Conservation (phyloP, 2,797 vertebrate species). For the Trachurus trachurus region DNA sequence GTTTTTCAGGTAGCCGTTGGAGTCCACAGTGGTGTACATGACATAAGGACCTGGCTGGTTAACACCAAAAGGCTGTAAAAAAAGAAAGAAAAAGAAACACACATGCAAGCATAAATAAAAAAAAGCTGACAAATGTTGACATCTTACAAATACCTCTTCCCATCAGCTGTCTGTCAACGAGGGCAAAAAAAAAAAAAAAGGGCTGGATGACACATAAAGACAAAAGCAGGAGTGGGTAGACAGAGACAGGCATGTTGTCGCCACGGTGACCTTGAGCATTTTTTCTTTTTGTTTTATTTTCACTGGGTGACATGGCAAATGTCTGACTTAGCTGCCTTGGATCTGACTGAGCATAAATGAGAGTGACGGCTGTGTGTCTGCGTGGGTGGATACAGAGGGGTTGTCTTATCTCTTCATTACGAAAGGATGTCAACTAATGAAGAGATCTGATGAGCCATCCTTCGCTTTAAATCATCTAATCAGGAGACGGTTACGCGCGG, state of each 20-base stretch:
- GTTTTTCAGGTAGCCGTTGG: conserved; percentile 95
- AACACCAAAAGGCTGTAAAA: conserved; percentile 94
- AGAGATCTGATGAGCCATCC: conserved; percentile 62
- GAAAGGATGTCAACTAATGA: conserved; percentile 67
- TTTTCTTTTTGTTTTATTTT: conserved; percentile 38
- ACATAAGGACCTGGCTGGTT: conserved; percentile 98
- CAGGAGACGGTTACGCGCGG: conserved; percentile 22
- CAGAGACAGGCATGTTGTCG: conserved; percentile 14
- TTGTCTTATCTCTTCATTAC: conserved; percentile 67
- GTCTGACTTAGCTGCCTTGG: conserved; percentile 39
- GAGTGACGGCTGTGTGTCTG: conserved; percentile 39
- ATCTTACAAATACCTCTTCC: conserved; percentile 27
- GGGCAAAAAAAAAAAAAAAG: conserved; percentile 10
- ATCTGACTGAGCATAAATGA: conserved; percentile 50
- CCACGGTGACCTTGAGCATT: conserved; percentile 30
- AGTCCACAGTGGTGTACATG: conserved; percentile 96
- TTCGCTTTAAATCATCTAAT: conserved; percentile 61
- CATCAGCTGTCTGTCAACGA: conserved; percentile 41
- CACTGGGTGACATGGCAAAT: conserved; percentile 16
- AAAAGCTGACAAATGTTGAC: conserved; percentile 16
- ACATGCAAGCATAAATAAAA: conserved; percentile 31
- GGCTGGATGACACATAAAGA: conserved; percentile 3
- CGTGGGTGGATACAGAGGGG: conserved; percentile 43
- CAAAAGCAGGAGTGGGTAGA: conserved; percentile 10
- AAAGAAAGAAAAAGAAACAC: background rate